Conservation (phyloP, 2,113 vertebrate genomes). For the Clarias macrocephalus region DNA sequence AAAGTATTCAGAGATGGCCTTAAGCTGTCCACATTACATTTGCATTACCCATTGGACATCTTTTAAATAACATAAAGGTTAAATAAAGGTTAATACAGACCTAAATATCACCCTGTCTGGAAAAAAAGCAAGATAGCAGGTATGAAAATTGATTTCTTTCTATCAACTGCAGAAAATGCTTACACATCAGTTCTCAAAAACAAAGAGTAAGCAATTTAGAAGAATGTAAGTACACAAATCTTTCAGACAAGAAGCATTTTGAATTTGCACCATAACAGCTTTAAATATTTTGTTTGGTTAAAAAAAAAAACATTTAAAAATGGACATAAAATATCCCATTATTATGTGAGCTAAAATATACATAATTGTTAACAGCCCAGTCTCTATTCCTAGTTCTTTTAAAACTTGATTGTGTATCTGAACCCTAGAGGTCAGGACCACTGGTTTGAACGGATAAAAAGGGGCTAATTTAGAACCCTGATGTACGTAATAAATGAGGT, state of each 20-base stretch:
- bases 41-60: neutral
- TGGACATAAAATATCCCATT: neutral
- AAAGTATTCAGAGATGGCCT: neutral
- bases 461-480: slow-evolving; percentile 28
- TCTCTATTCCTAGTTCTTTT: neutral
- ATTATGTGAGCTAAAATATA: neutral
- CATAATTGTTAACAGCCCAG: neutral
- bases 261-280: neutral
- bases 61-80: neutral
- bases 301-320: neutral
- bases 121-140: neutral
- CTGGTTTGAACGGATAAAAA: slow-evolving; percentile 17
- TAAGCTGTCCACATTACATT: neutral
- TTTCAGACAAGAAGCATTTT: slow-evolving; percentile 7
- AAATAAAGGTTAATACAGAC: neutral
- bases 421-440: neutral
- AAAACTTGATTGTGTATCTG: slow-evolving; percentile 6
- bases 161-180: neutral
- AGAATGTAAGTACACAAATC: slow-evolving; percentile 18
- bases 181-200: neutral
- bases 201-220: neutral
- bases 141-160: neutral
- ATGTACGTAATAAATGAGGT: slow-evolving; percentile 13
- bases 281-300: neutral
- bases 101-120: neutral